Evolutionary conservation across 2,888 invertebrate species (phyloP), one percentile per base, ranked within the genome.

Genomic region (Eupithecia subfuscata): DNA sequence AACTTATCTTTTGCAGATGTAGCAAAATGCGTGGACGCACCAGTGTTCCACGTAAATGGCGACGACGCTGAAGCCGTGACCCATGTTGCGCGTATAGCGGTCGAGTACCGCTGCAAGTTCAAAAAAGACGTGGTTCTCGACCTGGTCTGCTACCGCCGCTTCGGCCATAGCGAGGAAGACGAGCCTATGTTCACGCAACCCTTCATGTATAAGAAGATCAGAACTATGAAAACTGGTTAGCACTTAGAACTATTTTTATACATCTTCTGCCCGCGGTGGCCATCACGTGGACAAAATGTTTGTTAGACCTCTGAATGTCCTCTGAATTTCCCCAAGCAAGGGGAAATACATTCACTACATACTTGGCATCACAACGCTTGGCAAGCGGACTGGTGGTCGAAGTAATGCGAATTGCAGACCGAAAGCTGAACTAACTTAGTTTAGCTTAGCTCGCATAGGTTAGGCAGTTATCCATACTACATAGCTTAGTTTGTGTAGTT

Each of bases 101-200:
- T 98, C 69, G 98, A 98, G 89, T 99, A 97, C 97, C 96, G 98
- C 83, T 96, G 97, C 81, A 96, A 95, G 73, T 99, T 98, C 95
- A 97, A 97, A 90, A 98, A 98, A 89, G 98, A 98, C 91, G 97
- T 97, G 72, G 97, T 98, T 34, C 95, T 98, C 80, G 98, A 98
- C 93, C 94, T 98, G 84, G 97, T 98, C 79, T 96, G 97, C 86
- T 97, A 98, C 89, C 97, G 98, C 82, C 97, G 98, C 86, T 96
- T 97, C 89, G 99, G 99, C 0, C 99, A 99, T 95, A 98, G 98
- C 88, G 99, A 99, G 93, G 97, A 97, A 88, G 99, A 99, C 91
- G 98, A 99, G 91, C 99, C 99, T 0, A 98, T 97, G 97, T 97
- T 98, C 90, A 99, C 99, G 5, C 98, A 99, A 90, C 98, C 99